These are phyloP conservation scores for Diplogasteroides magnus DNA, from an alignment of 1,140 invertebrate species.

Conservation along the genomic window DNA sequence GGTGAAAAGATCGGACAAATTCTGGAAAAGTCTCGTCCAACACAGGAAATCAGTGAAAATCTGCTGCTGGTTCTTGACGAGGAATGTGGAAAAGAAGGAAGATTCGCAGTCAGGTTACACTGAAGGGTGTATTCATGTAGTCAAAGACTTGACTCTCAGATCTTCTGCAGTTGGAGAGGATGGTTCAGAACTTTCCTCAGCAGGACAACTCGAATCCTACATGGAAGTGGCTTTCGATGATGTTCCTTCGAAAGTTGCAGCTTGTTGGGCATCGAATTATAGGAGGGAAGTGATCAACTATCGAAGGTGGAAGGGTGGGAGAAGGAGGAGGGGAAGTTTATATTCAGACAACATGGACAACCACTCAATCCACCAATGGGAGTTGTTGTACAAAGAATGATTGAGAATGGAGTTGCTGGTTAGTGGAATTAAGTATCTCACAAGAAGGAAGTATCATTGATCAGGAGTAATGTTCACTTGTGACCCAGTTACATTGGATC, in stretches of 20 bases:
- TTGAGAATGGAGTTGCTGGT: constrained; percentile 64
- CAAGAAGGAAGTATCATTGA: constrained; percentile 56
- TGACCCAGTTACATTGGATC: constrained; percentile 69
- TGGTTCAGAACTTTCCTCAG: constrained; percentile 69
- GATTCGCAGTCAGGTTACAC: neutral
- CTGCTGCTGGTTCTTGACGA: no score
- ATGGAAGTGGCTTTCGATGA: constrained; percentile 63
- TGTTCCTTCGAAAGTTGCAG: constrained; percentile 63
- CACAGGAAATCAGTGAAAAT: neutral
- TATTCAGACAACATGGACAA: constrained; percentile 66
- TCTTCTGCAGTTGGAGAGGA: constrained; percentile 73
- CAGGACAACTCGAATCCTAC: constrained; percentile 76
- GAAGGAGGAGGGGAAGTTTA: no score
- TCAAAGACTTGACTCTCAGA: constrained; percentile 33
- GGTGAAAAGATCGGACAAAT: neutral
- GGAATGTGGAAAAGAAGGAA: neutral
- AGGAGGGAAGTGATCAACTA: constrained; percentile 71
- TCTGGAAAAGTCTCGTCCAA: no score
- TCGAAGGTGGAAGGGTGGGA: no score
- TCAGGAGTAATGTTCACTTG: constrained; percentile 71
- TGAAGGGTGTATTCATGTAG: neutral
- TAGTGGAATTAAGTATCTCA: constrained; percentile 6
- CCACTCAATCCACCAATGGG: constrained; percentile 66
- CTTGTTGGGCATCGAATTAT: constrained; percentile 76
- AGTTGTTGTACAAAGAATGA: constrained; percentile 76